phyloP scores from a whole-genome alignment of 2,888 invertebrate species.

The Pteria penguin region DNA sequence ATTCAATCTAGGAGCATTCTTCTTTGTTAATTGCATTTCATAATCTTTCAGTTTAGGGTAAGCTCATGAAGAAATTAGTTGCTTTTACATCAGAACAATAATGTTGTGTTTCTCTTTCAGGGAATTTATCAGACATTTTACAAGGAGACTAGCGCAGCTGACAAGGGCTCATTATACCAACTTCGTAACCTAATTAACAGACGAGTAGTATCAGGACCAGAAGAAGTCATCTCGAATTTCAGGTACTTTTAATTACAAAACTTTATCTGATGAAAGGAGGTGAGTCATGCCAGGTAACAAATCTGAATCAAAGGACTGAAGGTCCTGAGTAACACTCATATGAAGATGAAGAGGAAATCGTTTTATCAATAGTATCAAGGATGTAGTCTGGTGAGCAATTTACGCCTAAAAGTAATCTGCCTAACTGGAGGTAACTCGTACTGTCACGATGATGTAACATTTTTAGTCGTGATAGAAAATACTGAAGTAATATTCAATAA shows the following conservation, averaged over 20 bases:
- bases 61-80: not conserved
- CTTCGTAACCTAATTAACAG: constrained; percentile 8
- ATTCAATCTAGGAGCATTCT: too few species aligned
- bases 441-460: too few species aligned
- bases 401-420: too few species aligned
- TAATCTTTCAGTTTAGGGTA: not conserved
- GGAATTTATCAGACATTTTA: constrained; percentile 23
- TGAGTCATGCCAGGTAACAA: too few species aligned
- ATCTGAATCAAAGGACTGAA: too few species aligned
- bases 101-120: not conserved
- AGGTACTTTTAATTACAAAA: not conserved
- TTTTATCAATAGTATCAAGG: too few species aligned
- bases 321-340: too few species aligned
- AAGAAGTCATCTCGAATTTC: constrained; percentile 1
- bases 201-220: not conserved
- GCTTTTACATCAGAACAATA: not conserved
- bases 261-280: not conserved
- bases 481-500: too few species aligned
- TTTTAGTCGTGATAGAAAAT: too few species aligned
- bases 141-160: constrained; percentile 17
- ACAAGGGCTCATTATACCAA: constrained; percentile 18
- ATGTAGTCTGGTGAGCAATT: too few species aligned
- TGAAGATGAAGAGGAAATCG: too few species aligned
- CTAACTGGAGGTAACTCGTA: too few species aligned
- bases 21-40: not conserved